Conservation (phyloP, 2,113 vertebrate species). For the Caracal caracal region DNA sequence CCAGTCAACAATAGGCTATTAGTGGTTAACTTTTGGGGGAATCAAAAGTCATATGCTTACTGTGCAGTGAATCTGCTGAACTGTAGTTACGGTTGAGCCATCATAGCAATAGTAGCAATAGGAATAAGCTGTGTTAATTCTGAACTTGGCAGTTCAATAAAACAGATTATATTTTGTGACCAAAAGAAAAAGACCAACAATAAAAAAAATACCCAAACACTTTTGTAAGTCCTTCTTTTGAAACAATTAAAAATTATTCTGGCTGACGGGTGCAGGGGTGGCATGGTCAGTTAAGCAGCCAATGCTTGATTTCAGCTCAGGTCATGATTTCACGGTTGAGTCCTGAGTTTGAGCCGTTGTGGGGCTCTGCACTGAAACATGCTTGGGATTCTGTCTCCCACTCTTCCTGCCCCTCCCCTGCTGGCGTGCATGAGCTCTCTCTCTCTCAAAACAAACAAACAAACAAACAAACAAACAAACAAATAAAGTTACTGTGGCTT, state of each 20-base stretch:
- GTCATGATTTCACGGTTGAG: no score
- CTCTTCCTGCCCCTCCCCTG: no score
- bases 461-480: no score
- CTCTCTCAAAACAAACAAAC: no score
- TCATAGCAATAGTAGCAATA: neutral
- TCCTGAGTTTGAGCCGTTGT: no score
- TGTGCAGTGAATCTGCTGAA: neutral
- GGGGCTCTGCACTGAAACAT: no score
- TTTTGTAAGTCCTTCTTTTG: neutral
- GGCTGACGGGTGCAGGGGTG: neutral
- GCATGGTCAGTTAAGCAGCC: no score
- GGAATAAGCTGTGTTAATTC: neutral
- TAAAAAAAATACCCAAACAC: neutral
- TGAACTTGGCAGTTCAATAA: neutral
- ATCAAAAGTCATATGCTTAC: neutral
- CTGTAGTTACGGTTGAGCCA: neutral
- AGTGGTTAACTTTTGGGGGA: neutral
- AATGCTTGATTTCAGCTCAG: no score
- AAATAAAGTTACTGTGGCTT: neutral
- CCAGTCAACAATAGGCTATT: neutral
- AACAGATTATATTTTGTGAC: neutral
- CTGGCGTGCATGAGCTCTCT: no score
- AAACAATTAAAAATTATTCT: constrained; percentile 26
- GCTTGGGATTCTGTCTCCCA: no score
- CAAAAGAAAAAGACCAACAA: neutral